Evolutionary conservation across 2,888 invertebrate genomes (phyloP).

Genomic region (Argynnis bischoffii): DNA sequence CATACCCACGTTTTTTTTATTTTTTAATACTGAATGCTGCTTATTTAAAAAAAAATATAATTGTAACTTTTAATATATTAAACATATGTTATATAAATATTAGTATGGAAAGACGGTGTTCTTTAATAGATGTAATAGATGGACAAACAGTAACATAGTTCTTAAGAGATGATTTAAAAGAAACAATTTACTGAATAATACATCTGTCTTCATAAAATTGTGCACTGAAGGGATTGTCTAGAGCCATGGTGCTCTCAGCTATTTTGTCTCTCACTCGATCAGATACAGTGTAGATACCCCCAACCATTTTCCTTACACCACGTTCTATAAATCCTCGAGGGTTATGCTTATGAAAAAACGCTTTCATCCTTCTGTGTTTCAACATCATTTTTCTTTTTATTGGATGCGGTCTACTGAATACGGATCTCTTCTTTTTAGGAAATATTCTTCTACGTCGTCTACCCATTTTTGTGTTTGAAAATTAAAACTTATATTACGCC

Average conservation of each 20-base stretch:
- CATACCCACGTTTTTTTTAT: no score
- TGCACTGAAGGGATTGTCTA: slow-evolving; percentile 62
- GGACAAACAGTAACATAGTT: not conserved
- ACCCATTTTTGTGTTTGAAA: slow-evolving; percentile 49
- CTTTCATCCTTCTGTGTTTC: slow-evolving; percentile 57
- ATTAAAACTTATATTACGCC: not conserved
- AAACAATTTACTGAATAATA: slow-evolving; percentile 50
- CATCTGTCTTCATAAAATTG: slow-evolving; percentile 69
- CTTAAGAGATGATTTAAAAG: not conserved
- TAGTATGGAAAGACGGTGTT: no score
- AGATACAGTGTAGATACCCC: slow-evolving; percentile 60
- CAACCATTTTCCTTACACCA: slow-evolving; percentile 57
- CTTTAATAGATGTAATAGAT: not conserved
- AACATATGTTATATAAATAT: no score
- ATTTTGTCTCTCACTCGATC: slow-evolving; percentile 65
- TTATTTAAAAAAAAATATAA: no score
- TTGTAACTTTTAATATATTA: no score
- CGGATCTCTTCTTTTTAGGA: slow-evolving; percentile 58
- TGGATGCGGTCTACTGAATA: slow-evolving; percentile 65
- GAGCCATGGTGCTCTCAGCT: slow-evolving; percentile 59
- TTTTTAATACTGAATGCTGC: no score
- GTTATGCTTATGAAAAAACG: slow-evolving; percentile 60
- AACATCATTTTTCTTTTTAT: slow-evolving; percentile 61
- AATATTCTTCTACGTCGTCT: slow-evolving; percentile 57
- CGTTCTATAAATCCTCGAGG: slow-evolving; percentile 51